Conservation (phyloP, 2,888 invertebrate species). For the Timandra comae region DNA sequence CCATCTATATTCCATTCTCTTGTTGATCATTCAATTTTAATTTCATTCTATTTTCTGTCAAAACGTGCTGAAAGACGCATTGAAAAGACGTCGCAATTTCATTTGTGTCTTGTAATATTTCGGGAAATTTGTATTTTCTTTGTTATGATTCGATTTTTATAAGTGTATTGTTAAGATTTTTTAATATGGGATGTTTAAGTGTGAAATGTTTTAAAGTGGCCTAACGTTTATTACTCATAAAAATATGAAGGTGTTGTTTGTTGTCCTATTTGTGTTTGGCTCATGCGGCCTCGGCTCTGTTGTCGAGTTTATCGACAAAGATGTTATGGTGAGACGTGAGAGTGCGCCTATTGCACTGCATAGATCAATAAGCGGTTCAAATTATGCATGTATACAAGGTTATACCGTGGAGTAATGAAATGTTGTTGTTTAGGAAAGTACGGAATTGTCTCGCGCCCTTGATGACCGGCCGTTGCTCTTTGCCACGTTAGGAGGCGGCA, state of each 20-base stretch:
- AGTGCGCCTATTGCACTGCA: constrained; percentile 32
- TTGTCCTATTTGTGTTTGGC: constrained; percentile 48
- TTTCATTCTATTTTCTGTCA: too few relatives aligned
- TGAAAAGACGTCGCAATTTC: neutral
- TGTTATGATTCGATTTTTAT: neutral
- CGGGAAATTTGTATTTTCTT: too few relatives aligned
- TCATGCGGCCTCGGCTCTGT: constrained; percentile 45
- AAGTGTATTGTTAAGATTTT: neutral
- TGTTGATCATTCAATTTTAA: too few relatives aligned
- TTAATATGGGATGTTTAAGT: constrained; percentile 15
- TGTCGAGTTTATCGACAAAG: constrained; percentile 34
- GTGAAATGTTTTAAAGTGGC: constrained; percentile 11
- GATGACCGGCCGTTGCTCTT: constrained; percentile 88
- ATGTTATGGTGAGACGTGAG: constrained; percentile 51
- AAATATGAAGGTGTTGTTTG: constrained; percentile 47
- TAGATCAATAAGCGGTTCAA: constrained; percentile 22
- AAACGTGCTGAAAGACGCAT: too few relatives aligned
- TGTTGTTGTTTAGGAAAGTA: constrained; percentile 69
- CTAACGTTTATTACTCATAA: constrained; percentile 6
- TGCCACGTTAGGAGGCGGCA: constrained; percentile 94
- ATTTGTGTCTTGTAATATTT: too few relatives aligned
- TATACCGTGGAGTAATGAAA: constrained; percentile 3
- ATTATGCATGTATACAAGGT: constrained; percentile 1
- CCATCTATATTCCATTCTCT: too few relatives aligned
- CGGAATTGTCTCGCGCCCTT: constrained; percentile 80